These are phyloP conservation scores for Scaptomyza cyrtandrae DNA, from an alignment of 2,888 invertebrate genomes.

Conservation along the genomic window DNA sequence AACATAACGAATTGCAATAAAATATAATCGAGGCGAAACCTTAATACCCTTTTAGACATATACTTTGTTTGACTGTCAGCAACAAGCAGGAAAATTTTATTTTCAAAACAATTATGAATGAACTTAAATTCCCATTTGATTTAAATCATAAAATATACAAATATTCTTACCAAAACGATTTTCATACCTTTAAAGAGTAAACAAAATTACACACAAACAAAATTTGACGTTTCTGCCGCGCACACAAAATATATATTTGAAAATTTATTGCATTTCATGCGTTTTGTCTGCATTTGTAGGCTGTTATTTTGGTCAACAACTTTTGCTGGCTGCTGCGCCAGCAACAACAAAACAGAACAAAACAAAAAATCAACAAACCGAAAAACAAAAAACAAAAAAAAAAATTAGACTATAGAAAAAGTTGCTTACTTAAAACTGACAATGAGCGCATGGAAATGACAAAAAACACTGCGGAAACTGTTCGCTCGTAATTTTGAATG, in stretches of 20 bases:
- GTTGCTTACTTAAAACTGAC: slow-evolving; percentile 78
- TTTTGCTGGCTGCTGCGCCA: slow-evolving; percentile 59
- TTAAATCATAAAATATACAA: background rate
- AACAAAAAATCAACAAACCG: slow-evolving; percentile 21
- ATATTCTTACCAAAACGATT: background rate
- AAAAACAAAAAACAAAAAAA: slow-evolving; percentile 19
- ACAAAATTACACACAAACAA: slow-evolving; percentile 12
- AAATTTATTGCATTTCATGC: slow-evolving; percentile 79
- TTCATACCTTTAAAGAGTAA: slow-evolving; percentile 11
- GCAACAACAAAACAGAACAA: slow-evolving; percentile 33
- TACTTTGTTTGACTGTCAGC: background rate
- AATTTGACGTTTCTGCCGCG: slow-evolving; percentile 28
- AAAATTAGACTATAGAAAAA: slow-evolving; percentile 49
- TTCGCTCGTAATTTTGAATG: slow-evolving; percentile 76
- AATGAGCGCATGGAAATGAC: slow-evolving; percentile 78
- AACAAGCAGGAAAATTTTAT: background rate
- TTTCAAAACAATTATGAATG: background rate
- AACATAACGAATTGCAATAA: background rate
- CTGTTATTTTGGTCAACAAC: slow-evolving; percentile 67
- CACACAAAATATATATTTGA: slow-evolving; percentile 69
- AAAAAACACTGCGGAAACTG: slow-evolving; percentile 77
- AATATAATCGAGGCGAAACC: background rate
- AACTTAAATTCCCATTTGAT: background rate
- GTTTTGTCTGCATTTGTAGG: slow-evolving; percentile 77
- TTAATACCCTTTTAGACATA: slow-evolving; percentile 8